Evolutionary conservation across 2,797 vertebrate genomes (phyloP).

Genomic region (Phataginus tetradactyla): DNA sequence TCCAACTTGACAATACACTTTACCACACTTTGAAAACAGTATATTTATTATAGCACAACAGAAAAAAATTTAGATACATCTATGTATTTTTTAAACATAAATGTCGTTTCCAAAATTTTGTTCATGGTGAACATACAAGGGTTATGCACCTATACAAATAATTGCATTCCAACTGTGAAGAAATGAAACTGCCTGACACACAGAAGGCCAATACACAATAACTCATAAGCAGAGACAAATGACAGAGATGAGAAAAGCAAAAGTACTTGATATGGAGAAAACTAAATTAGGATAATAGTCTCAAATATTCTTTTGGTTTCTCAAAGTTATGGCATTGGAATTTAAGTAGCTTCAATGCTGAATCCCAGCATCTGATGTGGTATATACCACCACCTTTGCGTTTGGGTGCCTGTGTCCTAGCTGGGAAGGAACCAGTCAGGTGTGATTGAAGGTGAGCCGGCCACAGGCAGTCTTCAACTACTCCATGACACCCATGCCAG

Average conservation of each 20-base stretch:
- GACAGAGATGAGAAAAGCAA: constrained; percentile 55
- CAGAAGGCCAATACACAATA: constrained; percentile 52
- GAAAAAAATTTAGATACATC: not conserved
- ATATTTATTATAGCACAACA: constrained; percentile 16
- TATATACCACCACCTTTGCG: not conserved
- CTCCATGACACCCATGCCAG: not conserved
- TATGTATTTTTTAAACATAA: constrained; percentile 58
- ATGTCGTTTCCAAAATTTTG: constrained; percentile 53
- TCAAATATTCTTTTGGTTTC: not conserved
- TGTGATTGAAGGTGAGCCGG: not conserved
- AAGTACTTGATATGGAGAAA: constrained; percentile 30
- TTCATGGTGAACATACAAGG: constrained; percentile 52
- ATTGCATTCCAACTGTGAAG: constrained; percentile 54
- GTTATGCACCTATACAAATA: not conserved
- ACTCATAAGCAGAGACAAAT: constrained; percentile 53
- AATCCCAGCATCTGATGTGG: not conserved
- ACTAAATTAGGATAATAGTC: not conserved
- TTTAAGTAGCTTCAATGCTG: not conserved
- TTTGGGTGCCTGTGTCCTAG: not conserved
- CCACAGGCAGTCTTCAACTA: not conserved
- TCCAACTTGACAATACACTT: constrained; percentile 61
- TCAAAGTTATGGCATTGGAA: constrained; percentile 18
- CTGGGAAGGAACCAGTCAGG: not conserved
- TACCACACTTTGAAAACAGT: constrained; percentile 57
- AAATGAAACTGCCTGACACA: constrained; percentile 39